Conservation (phyloP, 1,140 invertebrate genomes). For the Bombus vancouverensis region DNA sequence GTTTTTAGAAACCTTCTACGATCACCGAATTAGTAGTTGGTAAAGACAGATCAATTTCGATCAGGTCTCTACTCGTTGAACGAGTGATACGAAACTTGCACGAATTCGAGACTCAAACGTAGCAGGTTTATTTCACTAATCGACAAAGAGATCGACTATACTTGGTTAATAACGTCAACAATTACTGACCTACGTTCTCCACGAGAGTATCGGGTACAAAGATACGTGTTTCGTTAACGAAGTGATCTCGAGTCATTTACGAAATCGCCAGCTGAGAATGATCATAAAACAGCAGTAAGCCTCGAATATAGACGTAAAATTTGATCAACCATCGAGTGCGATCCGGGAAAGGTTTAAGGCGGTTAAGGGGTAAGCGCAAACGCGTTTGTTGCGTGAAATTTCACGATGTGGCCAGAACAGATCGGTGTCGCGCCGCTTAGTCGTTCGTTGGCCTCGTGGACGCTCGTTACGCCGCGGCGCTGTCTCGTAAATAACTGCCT, state of each 20-base stretch:
- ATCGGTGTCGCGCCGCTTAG: constrained; percentile 78
- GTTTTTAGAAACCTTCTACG: neutral
- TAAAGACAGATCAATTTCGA: neutral
- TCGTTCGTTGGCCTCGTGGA: constrained; percentile 75
- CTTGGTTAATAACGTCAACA: neutral
- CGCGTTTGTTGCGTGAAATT: constrained; percentile 76
- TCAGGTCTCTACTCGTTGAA: neutral
- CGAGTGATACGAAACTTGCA: too few species aligned
- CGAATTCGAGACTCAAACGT: too few species aligned
- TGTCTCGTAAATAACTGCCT: constrained; percentile 79
- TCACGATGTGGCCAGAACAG: constrained; percentile 74
- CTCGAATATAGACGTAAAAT: constrained; percentile 41
- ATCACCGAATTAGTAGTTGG: neutral
- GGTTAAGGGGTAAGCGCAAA: constrained; percentile 57
- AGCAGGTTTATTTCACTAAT: too few species aligned
- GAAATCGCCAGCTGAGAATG: neutral
- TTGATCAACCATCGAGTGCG: constrained; percentile 34
- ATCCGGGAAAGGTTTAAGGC: constrained; percentile 7
- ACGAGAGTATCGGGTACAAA: neutral
- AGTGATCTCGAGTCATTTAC: neutral
- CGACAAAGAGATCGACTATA: neutral
- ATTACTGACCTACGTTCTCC: too few species aligned
- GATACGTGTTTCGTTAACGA: neutral
- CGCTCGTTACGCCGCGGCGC: constrained; percentile 76
- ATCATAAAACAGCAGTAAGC: neutral